Base-by-base conservation (phyloP, 2,888 invertebrate species). In the Chironomus riparius region DNA sequence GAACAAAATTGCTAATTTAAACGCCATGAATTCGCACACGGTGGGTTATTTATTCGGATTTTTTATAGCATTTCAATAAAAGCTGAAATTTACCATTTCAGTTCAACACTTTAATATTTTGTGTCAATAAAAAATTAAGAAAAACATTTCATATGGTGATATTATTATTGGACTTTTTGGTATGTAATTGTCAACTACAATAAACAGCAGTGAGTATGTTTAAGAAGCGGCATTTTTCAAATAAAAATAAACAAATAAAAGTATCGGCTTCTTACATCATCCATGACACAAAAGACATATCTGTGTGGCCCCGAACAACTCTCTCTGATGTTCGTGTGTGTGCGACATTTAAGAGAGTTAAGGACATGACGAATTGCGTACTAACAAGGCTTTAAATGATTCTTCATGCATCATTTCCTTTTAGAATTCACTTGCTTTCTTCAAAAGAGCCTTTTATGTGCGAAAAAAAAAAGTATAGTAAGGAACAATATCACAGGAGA, bases 351-450 rank as follows among this genome's bases (percentile, higher is more conserved):
- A 62, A 2, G 38, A 38, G 38, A 38, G 38, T 38, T 38, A 38
- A 73, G 62, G 71, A 71, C 65, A 73, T 73, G 73, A 74, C 74
- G 74, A 74, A 65, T 74, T 74, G 74, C 47, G 74, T 68, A 21
- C 74, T 74, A 74, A 74, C 74, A 74, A 74, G 74, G 74, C 74
- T 74, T 48, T 68, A 72, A 72, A 62, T 62, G 72, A 74, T 68
- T 74, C 22, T 74, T 47, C 68, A 74, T 68, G 74, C 74, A 74
- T 74, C 74, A 74, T 74, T 74, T 74, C 13, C 15, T 62, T 74
- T 62, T 48, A 68, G 65, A 74, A 74, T 74, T 74, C 24, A 7
- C 24, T 71, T 18, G 21, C 18, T 38, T 22, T 24, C 68, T 47
- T 22, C 21, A 21, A 21, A 22, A 24, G 22, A 21, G 13, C 48